phyloP scores from a whole-genome alignment of 2,888 invertebrate genomes.

The Sesia apiformis region DNA sequence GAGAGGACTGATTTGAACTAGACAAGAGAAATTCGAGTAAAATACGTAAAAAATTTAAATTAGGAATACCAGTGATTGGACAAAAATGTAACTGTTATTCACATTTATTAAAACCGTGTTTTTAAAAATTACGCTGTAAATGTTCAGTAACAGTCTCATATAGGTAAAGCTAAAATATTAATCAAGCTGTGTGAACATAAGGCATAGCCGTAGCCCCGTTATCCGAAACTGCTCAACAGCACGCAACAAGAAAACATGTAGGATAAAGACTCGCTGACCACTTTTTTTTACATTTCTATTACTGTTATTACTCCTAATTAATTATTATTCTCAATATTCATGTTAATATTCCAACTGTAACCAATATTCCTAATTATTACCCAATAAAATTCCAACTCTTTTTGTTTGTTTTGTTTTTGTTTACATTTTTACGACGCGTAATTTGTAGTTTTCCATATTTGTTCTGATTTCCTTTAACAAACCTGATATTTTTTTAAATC shows the following conservation, averaged over 20 bases:
- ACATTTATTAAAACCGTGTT: not conserved
- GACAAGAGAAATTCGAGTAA: too few species aligned
- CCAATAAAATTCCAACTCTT: not conserved
- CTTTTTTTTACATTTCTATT: too few species aligned
- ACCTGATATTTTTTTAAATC: too few species aligned
- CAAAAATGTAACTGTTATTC: too few species aligned
- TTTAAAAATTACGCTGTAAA: not conserved
- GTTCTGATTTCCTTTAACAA: too few species aligned
- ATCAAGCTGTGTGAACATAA: not conserved
- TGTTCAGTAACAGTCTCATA: not conserved
- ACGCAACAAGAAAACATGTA: not conserved
- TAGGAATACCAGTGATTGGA: too few species aligned
- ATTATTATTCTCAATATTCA: too few species aligned
- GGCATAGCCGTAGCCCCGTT: slow-evolving; percentile 1
- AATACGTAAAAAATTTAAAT: too few species aligned
- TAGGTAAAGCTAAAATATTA: not conserved
- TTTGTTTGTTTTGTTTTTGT: not conserved
- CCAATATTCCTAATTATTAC: not conserved
- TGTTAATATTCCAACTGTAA: too few species aligned
- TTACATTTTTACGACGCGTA: not conserved
- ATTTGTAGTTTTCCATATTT: too few species aligned
- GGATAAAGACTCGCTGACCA: not conserved
- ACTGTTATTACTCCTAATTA: too few species aligned
- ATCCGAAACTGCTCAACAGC: not conserved
- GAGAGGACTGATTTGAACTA: too few species aligned